phyloP scores from a whole-genome alignment of 2,113 vertebrate genomes.

The Athene cunicularia region DNA sequence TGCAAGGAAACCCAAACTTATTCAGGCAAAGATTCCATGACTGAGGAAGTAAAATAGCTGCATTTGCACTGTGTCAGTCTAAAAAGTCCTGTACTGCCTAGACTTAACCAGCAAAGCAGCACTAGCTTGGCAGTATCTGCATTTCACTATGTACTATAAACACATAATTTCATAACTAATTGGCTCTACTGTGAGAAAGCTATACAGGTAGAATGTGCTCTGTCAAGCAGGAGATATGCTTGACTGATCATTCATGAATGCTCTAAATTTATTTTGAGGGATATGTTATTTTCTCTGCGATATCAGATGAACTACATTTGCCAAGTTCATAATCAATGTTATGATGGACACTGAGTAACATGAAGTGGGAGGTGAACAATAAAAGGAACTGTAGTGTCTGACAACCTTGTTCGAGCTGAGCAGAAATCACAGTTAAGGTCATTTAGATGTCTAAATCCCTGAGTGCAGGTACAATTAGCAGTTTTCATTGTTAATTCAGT shows the following conservation, averaged over 20 bases:
- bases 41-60: background rate
- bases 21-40: background rate
- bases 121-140: background rate
- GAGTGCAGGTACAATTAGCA: background rate
- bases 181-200: background rate
- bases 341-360: background rate
- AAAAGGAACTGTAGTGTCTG: background rate
- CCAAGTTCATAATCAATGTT: background rate
- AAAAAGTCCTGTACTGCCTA: background rate
- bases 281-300: background rate
- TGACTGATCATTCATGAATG: background rate
- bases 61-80: background rate
- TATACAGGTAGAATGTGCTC: background rate
- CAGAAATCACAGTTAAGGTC: background rate
- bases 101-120: background rate
- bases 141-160: background rate
- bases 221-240: background rate
- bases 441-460: background rate
- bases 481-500: background rate
- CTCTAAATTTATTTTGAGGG: conserved; percentile 1
- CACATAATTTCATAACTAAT: background rate
- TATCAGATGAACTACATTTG: background rate
- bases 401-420: background rate
- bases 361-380: background rate
- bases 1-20: background rate